Percentiles rank a stretch among this genome's conserved stretches.
These are phyloP conservation scores for Alitta virens DNA, from an alignment of 2,888 invertebrate genomes.

Conservation along the genomic window DNA sequence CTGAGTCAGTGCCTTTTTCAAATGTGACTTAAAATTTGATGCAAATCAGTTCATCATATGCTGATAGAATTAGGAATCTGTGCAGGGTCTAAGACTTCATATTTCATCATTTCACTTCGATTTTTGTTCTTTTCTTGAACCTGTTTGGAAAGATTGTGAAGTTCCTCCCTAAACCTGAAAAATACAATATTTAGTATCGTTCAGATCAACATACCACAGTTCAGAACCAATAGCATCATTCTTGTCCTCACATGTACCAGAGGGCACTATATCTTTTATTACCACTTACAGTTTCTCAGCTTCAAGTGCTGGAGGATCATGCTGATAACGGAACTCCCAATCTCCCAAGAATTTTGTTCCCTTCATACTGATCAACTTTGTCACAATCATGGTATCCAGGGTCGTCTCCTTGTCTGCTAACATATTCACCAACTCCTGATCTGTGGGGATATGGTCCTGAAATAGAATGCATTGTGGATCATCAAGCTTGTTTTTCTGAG, in stretches of 20 bases:
- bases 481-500: too few species aligned
- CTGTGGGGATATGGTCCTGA: too few species aligned
- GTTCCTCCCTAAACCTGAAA: constrained; percentile 50
- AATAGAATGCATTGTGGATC: too few species aligned
- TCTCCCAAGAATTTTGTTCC: constrained; percentile 51
- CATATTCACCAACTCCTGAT: constrained; percentile 44
- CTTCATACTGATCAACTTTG: constrained; percentile 44
- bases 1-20: too few species aligned
- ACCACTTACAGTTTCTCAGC: constrained; percentile 49
- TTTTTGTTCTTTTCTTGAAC: constrained; percentile 52
- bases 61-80: constrained; percentile 58
- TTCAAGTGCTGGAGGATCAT: constrained; percentile 44
- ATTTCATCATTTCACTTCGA: constrained; percentile 40
- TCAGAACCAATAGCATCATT: too few species aligned
- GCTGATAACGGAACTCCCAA: constrained; percentile 52
- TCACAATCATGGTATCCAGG: constrained; percentile 52
- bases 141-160: constrained; percentile 44
- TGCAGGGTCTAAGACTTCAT: constrained; percentile 56
- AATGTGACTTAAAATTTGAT: too few species aligned
- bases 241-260: too few species aligned
- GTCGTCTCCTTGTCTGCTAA: constrained; percentile 47
- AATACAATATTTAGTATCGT: too few species aligned
- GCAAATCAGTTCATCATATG: too few species aligned
- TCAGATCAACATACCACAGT: too few species aligned
- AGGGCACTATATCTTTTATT: too few species aligned